Evolutionary conservation across 1,140 invertebrate genomes (phyloP).

Genomic region (Lucilia sericata): DNA sequence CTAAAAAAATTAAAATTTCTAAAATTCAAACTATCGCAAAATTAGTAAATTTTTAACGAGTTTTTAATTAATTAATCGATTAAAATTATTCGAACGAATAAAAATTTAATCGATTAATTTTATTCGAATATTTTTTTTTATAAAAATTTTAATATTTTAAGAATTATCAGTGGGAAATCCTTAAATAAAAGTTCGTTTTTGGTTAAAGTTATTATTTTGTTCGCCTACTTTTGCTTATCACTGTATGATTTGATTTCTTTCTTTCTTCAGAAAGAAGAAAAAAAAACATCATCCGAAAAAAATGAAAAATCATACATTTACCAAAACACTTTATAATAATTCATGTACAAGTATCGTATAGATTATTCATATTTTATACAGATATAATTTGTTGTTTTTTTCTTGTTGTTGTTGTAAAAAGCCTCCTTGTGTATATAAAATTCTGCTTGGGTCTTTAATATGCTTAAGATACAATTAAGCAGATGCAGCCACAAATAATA

Average conservation of each 20-base stretch:
- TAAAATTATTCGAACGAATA: too few relatives aligned
- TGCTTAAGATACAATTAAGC: constrained; percentile 42
- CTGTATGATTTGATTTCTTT: neutral
- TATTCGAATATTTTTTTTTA: too few relatives aligned
- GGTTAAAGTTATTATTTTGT: too few relatives aligned
- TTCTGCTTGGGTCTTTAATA: neutral
- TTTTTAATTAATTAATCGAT: too few relatives aligned
- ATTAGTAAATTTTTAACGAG: too few relatives aligned
- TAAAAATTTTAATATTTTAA: too few relatives aligned
- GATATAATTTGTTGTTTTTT: neutral
- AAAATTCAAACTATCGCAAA: too few relatives aligned
- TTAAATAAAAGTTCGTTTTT: too few relatives aligned
- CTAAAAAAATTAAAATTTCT: too few relatives aligned
- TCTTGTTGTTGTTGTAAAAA: neutral
- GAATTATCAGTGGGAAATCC: too few relatives aligned
- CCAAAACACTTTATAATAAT: constrained; percentile 20
- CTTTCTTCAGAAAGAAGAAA: neutral
- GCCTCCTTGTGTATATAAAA: neutral
- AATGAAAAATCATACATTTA: constrained; percentile 9
- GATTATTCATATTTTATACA: constrained; percentile 15
- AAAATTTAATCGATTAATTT: too few relatives aligned
- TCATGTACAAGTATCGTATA: constrained; percentile 26
- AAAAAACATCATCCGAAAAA: neutral
- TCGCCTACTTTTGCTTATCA: neutral
- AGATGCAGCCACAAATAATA: constrained; percentile 22